Evolutionary conservation across 2,113 vertebrate genomes (phyloP).

Genomic region (Eublepharis macularius): DNA sequence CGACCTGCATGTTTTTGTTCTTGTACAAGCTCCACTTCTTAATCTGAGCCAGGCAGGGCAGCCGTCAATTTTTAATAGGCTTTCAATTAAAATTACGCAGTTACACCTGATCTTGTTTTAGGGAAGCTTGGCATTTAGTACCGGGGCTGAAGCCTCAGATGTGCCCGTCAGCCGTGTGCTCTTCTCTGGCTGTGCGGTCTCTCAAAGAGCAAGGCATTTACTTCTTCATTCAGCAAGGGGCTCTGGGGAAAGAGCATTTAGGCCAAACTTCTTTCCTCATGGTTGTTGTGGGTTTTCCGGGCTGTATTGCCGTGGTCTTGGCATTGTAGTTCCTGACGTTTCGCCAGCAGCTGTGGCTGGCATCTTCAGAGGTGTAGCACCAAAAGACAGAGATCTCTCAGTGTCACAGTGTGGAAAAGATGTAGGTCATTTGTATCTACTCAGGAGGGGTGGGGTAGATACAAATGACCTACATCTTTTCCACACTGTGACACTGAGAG

Average conservation of each 20-base stretch:
- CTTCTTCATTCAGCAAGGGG: not conserved
- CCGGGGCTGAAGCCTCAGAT: not conserved
- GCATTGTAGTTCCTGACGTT: too few relatives aligned
- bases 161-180: not conserved
- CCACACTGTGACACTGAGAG: too few relatives aligned
- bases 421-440: too few relatives aligned
- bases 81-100: not conserved
- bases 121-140: not conserved
- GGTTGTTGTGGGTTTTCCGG: too few relatives aligned
- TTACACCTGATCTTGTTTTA: not conserved
- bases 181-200: not conserved
- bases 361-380: too few relatives aligned
- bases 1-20: not conserved
- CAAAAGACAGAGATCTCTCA: too few relatives aligned
- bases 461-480: too few relatives aligned
- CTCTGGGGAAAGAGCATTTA: constrained; percentile 3
- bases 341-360: too few relatives aligned
- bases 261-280: not conserved
- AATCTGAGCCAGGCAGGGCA: not conserved
- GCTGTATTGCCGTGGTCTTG: too few relatives aligned
- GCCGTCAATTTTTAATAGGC: not conserved
- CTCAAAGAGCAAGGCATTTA: not conserved
- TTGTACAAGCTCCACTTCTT: not conserved
- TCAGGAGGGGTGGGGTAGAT: too few relatives aligned
- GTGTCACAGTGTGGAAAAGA: too few relatives aligned